A percentile compares a stretch with the other conserved stretches of the same genome.
Conservation (phyloP, 2,797 vertebrate species). For the Silurus lanzhouensis region DNA sequence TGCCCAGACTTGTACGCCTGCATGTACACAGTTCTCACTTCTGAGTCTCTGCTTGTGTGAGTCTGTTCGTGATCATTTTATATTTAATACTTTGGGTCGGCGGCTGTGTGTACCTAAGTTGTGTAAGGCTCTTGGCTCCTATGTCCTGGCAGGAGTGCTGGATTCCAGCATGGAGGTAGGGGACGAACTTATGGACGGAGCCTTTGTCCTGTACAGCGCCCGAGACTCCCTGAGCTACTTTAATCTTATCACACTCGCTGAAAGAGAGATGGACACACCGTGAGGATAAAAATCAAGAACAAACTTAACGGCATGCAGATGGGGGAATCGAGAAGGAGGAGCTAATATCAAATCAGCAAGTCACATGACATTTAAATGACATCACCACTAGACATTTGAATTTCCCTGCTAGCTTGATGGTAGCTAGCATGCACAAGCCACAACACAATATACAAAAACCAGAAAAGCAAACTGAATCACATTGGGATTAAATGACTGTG, state of each 20-base stretch:
- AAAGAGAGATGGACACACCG: constrained; percentile 21
- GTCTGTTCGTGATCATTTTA: not conserved
- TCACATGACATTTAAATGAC: not conserved
- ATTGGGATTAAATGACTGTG: not conserved
- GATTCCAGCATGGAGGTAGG: constrained; percentile 92
- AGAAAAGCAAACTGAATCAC: not conserved
- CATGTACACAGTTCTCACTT: not conserved
- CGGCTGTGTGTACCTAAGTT: constrained; percentile 83
- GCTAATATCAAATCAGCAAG: not conserved
- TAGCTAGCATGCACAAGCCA: not conserved
- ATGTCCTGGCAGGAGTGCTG: constrained; percentile 99
- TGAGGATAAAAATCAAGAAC: not conserved
- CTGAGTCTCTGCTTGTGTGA: not conserved
- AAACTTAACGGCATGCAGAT: not conserved
- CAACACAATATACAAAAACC: not conserved
- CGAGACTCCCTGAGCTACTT: constrained; percentile 96
- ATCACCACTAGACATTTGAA: not conserved
- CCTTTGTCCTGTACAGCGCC: constrained; percentile 98
- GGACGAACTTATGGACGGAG: constrained; percentile 96
- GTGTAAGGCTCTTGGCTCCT: constrained; percentile 92
- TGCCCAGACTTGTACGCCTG: not conserved
- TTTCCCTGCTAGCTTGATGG: not conserved
- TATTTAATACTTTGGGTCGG: not conserved
- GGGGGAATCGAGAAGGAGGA: not conserved
- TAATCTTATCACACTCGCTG: constrained; percentile 97